Percentiles rank a stretch among this genome's conserved stretches.
Evolutionary conservation across 2,797 vertebrate genomes (phyloP).

Genomic region (Bufotes viridis): DNA sequence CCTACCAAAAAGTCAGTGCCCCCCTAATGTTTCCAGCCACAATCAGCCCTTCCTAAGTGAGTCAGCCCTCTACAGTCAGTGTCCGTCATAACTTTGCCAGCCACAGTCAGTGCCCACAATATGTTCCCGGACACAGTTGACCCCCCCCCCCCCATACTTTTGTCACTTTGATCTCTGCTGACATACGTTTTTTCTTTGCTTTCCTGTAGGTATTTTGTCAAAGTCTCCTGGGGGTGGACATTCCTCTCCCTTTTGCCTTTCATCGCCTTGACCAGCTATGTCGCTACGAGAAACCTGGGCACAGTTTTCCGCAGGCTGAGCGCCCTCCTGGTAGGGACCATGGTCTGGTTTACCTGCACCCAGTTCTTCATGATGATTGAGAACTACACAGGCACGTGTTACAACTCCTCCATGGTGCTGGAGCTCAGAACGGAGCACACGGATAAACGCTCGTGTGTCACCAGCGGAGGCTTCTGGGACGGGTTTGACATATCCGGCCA

Average conservation of each 20-base stretch:
- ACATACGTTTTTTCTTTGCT: background rate
- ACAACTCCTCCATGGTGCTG: slow-evolving; percentile 55
- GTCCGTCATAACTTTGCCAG: background rate
- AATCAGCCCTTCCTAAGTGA: background rate
- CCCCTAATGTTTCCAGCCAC: too few relatives aligned
- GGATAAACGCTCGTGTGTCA: slow-evolving; percentile 79
- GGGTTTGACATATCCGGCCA: slow-evolving; percentile 95
- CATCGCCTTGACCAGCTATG: slow-evolving; percentile 81
- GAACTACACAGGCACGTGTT: slow-evolving; percentile 83
- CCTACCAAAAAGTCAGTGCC: background rate
- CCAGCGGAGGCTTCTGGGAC: slow-evolving; percentile 80
- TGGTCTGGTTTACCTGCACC: slow-evolving; percentile 86
- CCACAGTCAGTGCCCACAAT: too few relatives aligned
- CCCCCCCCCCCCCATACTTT: background rate
- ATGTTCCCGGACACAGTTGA: background rate
- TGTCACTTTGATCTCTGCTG: background rate
- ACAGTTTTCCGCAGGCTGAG: slow-evolving; percentile 77
- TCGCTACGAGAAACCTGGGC: slow-evolving; percentile 68
- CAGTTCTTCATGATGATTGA: slow-evolving; percentile 83
- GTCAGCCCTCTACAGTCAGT: background rate
- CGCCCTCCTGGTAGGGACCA: slow-evolving; percentile 83
- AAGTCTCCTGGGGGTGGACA: slow-evolving; percentile 95
- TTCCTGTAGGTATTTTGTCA: slow-evolving; percentile 89
- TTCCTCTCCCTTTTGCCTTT: slow-evolving; percentile 89
- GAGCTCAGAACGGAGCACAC: slow-evolving; percentile 64